Evolutionary conservation across 2,113 vertebrate genomes (phyloP).

Genomic region (Catharus bicknelli): DNA sequence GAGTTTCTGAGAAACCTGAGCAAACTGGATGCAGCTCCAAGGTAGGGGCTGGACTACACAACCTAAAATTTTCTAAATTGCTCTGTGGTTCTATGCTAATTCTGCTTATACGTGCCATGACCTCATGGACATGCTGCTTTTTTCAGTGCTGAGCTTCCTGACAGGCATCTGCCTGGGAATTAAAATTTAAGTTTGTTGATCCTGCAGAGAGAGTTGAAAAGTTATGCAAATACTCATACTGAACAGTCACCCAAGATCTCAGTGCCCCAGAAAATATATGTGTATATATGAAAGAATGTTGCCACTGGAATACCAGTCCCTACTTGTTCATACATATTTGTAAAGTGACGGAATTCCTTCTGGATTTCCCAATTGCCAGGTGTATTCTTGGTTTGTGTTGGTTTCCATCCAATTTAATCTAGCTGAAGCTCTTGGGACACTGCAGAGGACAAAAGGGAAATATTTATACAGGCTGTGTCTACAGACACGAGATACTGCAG

Average conservation of each 20-base stretch:
- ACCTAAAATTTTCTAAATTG: neutral
- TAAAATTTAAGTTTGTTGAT: neutral
- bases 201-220: neutral
- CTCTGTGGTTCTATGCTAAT: neutral
- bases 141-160: neutral
- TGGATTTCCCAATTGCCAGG: neutral
- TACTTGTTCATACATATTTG: neutral
- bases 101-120: neutral
- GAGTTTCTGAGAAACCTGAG: neutral
- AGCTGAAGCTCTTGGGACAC: neutral
- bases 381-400: constrained; percentile 32
- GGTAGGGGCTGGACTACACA: neutral
- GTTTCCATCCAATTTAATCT: constrained; percentile 22
- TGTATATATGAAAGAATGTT: neutral
- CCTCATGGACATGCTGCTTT: neutral
- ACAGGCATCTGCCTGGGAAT: neutral
- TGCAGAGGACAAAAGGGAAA: neutral
- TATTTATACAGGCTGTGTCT: constrained; percentile 5
- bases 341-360: neutral
- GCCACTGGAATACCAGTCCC: neutral
- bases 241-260: neutral
- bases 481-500: neutral
- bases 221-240: neutral
- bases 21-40: neutral
- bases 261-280: neutral